Evolutionary conservation across 2,113 vertebrate species (phyloP).

Genomic region (Sapajus apella): DNA sequence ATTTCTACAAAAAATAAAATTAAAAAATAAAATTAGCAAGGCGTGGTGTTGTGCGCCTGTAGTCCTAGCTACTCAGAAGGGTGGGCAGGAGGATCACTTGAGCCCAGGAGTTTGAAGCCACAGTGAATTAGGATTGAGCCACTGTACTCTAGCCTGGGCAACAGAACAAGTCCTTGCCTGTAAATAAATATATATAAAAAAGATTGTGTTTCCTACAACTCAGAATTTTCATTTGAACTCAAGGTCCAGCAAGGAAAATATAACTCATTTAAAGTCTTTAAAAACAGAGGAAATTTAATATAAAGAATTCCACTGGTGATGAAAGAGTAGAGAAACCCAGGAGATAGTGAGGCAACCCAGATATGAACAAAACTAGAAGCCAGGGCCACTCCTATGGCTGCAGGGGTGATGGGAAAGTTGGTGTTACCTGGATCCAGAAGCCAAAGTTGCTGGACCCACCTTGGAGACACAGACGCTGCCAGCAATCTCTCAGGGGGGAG

Average conservation of each 20-base stretch:
- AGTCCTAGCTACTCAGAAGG: too few relatives aligned
- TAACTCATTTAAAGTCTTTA: neutral
- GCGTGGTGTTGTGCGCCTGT: too few relatives aligned
- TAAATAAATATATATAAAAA: too few relatives aligned
- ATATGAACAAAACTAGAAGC: neutral
- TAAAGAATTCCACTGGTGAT: neutral
- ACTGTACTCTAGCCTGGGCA: too few relatives aligned
- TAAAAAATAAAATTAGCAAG: too few relatives aligned
- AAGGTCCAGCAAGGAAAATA: conserved; percentile 11
- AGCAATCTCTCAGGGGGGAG: neutral
- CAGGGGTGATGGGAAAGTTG: too few relatives aligned
- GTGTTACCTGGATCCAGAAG: neutral
- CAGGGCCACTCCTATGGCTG: neutral
- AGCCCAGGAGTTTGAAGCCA: too few relatives aligned
- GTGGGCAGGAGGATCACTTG: too few relatives aligned
- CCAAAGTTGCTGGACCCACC: neutral
- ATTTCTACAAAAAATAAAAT: too few relatives aligned
- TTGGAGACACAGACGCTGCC: neutral
- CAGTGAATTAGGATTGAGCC: too few relatives aligned
- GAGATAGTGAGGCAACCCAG: neutral
- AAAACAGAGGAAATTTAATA: conserved; percentile 10
- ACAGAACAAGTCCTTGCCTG: too few relatives aligned
- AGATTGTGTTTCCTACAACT: neutral
- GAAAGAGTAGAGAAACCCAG: neutral
- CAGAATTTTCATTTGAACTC: neutral